These are phyloP conservation scores for Erethizon dorsatum DNA, from an alignment of 2,797 vertebrate species.

Conservation along the genomic window DNA sequence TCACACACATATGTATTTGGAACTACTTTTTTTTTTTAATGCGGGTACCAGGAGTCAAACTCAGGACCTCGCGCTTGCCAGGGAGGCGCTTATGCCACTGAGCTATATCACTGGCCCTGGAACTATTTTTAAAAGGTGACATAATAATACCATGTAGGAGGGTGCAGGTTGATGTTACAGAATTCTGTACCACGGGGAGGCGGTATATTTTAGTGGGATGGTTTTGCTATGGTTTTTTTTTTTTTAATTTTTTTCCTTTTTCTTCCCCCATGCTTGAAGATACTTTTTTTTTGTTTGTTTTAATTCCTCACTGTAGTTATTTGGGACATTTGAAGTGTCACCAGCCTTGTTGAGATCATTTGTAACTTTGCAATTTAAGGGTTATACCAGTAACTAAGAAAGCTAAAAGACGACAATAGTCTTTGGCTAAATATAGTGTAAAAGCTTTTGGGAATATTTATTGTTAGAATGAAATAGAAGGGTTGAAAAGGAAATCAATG, in stretches of 20 bases:
- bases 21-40: neutral
- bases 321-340: conserved; percentile 23
- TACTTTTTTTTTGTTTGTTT: neutral
- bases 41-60: no score
- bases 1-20: neutral
- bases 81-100: no score
- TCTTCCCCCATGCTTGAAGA: neutral
- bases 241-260: neutral
- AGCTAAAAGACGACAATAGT: neutral
- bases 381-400: neutral
- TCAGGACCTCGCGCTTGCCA: no score
- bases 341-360: conserved; percentile 18
- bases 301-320: neutral
- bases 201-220: conserved; percentile 65
- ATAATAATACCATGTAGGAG: neutral
- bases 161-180: neutral
- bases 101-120: no score
- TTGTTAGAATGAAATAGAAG: neutral
- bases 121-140: neutral
- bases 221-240: neutral
- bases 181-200: conserved; percentile 54
- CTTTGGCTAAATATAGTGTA: neutral
- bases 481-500: neutral
- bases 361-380: conserved; percentile 21
- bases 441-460: conserved; percentile 13